Conservation (phyloP, 1,140 invertebrate species). For the Acyrthosiphon pisum region DNA sequence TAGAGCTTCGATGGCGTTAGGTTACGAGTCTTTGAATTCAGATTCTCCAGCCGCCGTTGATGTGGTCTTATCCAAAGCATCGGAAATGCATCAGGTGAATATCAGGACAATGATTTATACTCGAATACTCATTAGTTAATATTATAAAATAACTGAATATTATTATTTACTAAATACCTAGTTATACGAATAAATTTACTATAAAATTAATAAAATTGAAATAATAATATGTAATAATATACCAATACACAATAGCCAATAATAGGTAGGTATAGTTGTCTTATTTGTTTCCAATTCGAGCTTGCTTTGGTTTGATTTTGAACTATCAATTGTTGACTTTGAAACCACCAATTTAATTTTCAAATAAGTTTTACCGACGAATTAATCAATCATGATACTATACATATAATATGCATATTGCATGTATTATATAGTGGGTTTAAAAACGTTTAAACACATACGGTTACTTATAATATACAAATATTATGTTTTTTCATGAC, state of each 20-base stretch:
- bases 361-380: background rate
- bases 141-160: background rate
- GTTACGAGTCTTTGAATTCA: slow-evolving; percentile 65
- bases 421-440: background rate
- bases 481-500: background rate
- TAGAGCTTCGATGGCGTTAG: slow-evolving; percentile 72
- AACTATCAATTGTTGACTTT: background rate
- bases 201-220: background rate
- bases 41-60: slow-evolving; percentile 72
- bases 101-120: background rate
- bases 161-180: background rate
- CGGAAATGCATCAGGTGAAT: slow-evolving; percentile 61
- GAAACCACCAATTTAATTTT: background rate
- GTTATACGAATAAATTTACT: background rate
- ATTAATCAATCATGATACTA: background rate
- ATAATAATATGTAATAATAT: background rate
- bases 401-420: background rate
- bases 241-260: too few relatives aligned
- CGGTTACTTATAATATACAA: background rate
- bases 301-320: background rate
- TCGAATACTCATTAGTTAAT: background rate
- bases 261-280: background rate
- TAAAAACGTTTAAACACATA: background rate
- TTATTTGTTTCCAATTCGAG: background rate
- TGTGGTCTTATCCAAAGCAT: slow-evolving; percentile 75